Percentiles rank a stretch among this genome's conserved stretches.
Evolutionary conservation across 2,888 invertebrate species (phyloP).

Genomic region (Tortrix viridana): DNA sequence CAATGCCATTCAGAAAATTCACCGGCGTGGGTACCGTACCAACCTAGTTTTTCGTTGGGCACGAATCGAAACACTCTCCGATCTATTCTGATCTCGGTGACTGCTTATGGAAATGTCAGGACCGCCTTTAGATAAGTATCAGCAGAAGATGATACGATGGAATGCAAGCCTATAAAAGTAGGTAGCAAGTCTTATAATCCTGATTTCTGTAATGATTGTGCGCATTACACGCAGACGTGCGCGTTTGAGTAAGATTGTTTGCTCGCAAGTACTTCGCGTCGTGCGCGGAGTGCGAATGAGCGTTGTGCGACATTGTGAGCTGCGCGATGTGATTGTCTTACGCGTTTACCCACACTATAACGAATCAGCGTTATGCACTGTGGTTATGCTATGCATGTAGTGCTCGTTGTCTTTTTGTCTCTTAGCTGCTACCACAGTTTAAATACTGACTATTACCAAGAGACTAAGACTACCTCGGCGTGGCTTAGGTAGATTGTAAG

Average conservation of each 20-base stretch:
- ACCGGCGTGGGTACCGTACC: slow-evolving; percentile 6
- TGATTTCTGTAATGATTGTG: slow-evolving; percentile 69
- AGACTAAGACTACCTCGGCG: too few relatives aligned
- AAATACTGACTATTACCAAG: too few relatives aligned
- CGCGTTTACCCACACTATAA: slow-evolving; percentile 23
- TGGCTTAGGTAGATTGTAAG: too few relatives aligned
- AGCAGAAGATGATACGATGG: slow-evolving; percentile 44
- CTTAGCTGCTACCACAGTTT: too few relatives aligned
- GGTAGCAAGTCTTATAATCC: slow-evolving; percentile 51
- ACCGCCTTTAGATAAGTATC: slow-evolving; percentile 48
- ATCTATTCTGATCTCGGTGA: slow-evolving; percentile 25
- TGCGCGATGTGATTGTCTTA: slow-evolving; percentile 39
- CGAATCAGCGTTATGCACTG: slow-evolving; percentile 25
- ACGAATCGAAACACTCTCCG: slow-evolving; percentile 23
- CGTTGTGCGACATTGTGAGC: slow-evolving; percentile 47
- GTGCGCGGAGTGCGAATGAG: slow-evolving; percentile 62
- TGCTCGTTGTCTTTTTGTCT: too few relatives aligned
- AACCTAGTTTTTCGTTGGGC: slow-evolving; percentile 25
- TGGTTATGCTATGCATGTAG: too few relatives aligned
- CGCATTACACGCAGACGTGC: slow-evolving; percentile 47
- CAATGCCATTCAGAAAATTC: slow-evolving; percentile 13
- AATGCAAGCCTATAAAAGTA: slow-evolving; percentile 48
- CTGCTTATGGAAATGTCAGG: slow-evolving; percentile 36
- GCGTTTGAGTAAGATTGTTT: slow-evolving; percentile 62
- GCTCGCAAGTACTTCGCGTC: slow-evolving; percentile 46